These are phyloP conservation scores for Crocidura indochinensis DNA, from an alignment of 2,797 vertebrate species.

Conservation along the genomic window DNA sequence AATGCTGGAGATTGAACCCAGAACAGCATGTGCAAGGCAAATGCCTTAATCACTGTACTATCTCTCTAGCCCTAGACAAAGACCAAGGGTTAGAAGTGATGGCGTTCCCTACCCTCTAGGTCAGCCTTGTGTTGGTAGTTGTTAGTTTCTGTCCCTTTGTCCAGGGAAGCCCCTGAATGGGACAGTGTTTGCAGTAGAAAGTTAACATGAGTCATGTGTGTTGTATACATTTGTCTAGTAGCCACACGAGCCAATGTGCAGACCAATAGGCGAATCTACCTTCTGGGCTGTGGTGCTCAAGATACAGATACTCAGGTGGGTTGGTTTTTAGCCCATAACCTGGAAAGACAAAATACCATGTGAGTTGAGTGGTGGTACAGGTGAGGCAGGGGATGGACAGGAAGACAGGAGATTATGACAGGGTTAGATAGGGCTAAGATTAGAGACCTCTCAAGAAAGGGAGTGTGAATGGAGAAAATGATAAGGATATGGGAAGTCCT, in stretches of 20 bases:
- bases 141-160: too few relatives aligned
- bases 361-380: not conserved
- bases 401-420: not conserved
- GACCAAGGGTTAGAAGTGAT: too few relatives aligned
- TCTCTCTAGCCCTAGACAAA: too few relatives aligned
- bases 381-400: not conserved
- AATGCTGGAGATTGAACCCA: too few relatives aligned
- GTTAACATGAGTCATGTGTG: not conserved
- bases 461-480: not conserved
- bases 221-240: not conserved
- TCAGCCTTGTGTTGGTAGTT: too few relatives aligned
- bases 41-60: too few relatives aligned
- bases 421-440: not conserved
- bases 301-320: not conserved
- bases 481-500: not conserved
- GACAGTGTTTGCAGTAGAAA: not conserved
- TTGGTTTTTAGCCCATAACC: not conserved
- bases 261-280: not conserved
- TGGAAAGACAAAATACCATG: not conserved
- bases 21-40: too few relatives aligned
- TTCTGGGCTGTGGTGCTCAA: not conserved
- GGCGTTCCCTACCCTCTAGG: too few relatives aligned
- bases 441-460: not conserved
- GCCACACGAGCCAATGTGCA: conserved; percentile 24
- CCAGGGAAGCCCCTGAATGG: too few relatives aligned